Percentiles rank a stretch among this genome's conserved stretches.
Evolutionary conservation across 2,113 vertebrate genomes (phyloP).

Genomic region (Campylomormyrus tamandua): DNA sequence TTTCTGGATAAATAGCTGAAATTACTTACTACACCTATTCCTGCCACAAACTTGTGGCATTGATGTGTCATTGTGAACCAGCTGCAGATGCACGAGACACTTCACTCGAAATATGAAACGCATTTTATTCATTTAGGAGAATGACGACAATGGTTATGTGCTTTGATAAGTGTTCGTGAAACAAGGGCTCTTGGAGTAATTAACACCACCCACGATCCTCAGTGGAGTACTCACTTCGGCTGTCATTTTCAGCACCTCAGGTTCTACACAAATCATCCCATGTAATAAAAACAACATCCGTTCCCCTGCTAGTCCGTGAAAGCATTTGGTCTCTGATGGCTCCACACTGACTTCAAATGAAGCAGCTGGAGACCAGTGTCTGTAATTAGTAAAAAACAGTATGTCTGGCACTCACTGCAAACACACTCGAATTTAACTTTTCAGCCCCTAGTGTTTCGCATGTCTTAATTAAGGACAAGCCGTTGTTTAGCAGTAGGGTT

Average conservation of each 20-base stretch:
- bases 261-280: not conserved
- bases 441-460: constrained; percentile 17
- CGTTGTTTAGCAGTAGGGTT: not conserved
- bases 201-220: not conserved
- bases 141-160: not conserved
- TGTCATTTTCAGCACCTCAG: not conserved
- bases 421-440: constrained; percentile 18
- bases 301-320: not conserved
- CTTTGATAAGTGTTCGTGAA: not conserved
- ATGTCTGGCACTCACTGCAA: constrained; percentile 6
- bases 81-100: not conserved
- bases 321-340: constrained; percentile 21
- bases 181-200: not conserved
- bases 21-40: not conserved
- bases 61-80: not conserved
- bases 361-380: constrained; percentile 26
- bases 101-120: not conserved
- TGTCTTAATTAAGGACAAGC: constrained; percentile 13
- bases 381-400: constrained; percentile 30
- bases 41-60: not conserved
- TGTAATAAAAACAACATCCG: constrained; percentile 27
- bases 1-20: not conserved
- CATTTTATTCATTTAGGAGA: not conserved
- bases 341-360: constrained; percentile 29
- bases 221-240: not conserved